Percentiles rank a stretch among this genome's conserved stretches.
phyloP scores from a whole-genome alignment of 2,888 invertebrate species.

The Reticulitermes lucifugus region DNA sequence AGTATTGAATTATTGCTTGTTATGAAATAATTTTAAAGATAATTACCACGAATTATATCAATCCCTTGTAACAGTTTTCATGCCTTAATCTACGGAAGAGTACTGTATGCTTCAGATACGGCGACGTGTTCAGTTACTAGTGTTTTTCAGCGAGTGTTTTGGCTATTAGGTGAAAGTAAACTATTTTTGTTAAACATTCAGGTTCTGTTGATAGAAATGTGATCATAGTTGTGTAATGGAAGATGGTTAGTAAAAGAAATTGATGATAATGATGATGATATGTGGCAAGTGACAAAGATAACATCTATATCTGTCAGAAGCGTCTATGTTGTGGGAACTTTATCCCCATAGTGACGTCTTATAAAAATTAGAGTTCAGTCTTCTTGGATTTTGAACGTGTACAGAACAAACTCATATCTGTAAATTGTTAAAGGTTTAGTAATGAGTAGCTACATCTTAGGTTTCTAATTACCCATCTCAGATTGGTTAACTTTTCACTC shows the following conservation, averaged over 20 bases:
- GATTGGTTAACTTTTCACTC: no score
- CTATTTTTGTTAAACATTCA: slow-evolving; percentile 15
- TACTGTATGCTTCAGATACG: slow-evolving; percentile 6
- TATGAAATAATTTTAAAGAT: neutral
- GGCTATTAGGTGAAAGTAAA: slow-evolving; percentile 21
- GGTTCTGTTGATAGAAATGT: neutral
- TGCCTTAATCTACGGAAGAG: neutral
- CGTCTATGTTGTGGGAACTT: no score
- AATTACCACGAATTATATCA: neutral
- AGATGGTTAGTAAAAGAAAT: neutral
- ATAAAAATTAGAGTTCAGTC: no score
- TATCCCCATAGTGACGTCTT: no score
- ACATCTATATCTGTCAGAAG: no score
- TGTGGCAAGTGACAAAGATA: no score
- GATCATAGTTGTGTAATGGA: neutral
- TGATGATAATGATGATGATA: neutral
- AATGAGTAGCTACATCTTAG: no score
- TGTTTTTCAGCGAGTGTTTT: slow-evolving; percentile 26
- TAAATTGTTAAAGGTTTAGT: no score
- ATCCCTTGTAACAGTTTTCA: slow-evolving; percentile 11
- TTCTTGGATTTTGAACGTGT: no score
- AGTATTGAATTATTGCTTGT: neutral
- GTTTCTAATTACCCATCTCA: no score
- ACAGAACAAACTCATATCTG: no score
- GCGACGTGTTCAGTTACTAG: neutral